phyloP scores from a whole-genome alignment of 2,797 vertebrate species.

The Tragelaphus oryx region DNA sequence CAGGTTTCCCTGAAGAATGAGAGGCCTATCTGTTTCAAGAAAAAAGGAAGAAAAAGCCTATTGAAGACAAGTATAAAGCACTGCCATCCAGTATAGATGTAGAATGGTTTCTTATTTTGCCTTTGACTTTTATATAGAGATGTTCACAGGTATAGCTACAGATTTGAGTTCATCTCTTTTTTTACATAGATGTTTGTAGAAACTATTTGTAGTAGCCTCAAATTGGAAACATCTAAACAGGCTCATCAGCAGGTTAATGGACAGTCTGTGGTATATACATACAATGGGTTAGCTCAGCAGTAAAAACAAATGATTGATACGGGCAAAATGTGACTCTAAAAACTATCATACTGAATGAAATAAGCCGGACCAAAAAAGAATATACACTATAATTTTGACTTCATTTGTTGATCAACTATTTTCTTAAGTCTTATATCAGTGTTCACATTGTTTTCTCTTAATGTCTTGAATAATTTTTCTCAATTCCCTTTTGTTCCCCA shows the following conservation, averaged over 20 bases:
- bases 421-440: background rate
- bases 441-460: slow-evolving; percentile 19
- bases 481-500: background rate
- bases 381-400: background rate
- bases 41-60: background rate
- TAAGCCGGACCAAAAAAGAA: background rate
- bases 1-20: background rate
- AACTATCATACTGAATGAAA: background rate
- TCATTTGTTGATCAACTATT: background rate
- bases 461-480: background rate
- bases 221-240: background rate
- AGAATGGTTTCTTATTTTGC: background rate
- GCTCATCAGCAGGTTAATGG: background rate
- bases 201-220: background rate
- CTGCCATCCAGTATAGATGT: background rate
- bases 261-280: background rate
- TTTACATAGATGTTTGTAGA: background rate
- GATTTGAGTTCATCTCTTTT: background rate
- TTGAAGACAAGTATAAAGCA: background rate
- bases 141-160: background rate
- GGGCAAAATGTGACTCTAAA: background rate
- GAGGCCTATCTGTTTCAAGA: background rate
- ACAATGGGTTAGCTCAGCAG: background rate
- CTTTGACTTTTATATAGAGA: background rate
- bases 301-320: background rate